Percentiles rank a stretch among this genome's conserved stretches.
These are phyloP conservation scores for Pteria penguin DNA, from an alignment of 2,888 invertebrate species.

Conservation along the genomic window DNA sequence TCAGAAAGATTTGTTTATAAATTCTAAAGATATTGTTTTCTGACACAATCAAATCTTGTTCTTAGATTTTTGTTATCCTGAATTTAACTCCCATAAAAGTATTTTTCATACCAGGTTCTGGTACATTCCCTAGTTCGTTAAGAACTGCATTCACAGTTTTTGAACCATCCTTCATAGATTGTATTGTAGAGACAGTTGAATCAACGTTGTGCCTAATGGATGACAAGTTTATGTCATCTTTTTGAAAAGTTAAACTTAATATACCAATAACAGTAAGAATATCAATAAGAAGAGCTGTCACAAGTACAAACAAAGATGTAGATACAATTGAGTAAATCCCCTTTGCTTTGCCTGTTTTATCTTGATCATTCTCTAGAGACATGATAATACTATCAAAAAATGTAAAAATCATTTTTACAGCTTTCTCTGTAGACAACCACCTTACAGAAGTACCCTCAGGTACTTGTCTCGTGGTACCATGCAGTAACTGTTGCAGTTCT, in stretches of 20 bases:
- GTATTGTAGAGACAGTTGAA: conserved; percentile 28
- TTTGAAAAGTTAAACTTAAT: conserved; percentile 41
- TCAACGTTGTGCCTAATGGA: conserved; percentile 36
- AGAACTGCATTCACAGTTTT: conserved; percentile 24
- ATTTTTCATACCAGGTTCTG: background rate
- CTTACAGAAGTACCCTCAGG: conserved; percentile 38
- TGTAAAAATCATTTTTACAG: conserved; percentile 35
- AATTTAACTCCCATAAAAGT: conserved; percentile 14
- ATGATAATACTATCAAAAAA: conserved; percentile 20
- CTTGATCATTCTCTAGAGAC: conserved; percentile 27
- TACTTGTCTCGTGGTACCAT: conserved; percentile 30
- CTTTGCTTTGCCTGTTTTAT: conserved; percentile 42
- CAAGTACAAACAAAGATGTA: conserved; percentile 26
- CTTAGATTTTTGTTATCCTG: conserved; percentile 32
- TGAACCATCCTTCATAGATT: conserved; percentile 32
- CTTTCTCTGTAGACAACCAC: conserved; percentile 44
- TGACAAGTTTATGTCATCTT: conserved; percentile 41
- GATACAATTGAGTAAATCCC: conserved; percentile 31
- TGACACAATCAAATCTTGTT: conserved; percentile 23
- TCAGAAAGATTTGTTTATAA: conserved; percentile 22
- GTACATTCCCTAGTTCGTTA: background rate
- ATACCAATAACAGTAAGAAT: conserved; percentile 37
- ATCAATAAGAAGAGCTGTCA: conserved; percentile 42
- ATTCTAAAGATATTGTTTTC: conserved; percentile 23
- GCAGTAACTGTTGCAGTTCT: conserved; percentile 40